Evolutionary conservation across 2,113 vertebrate genomes (phyloP).

Genomic region (Trogon melanurus): DNA sequence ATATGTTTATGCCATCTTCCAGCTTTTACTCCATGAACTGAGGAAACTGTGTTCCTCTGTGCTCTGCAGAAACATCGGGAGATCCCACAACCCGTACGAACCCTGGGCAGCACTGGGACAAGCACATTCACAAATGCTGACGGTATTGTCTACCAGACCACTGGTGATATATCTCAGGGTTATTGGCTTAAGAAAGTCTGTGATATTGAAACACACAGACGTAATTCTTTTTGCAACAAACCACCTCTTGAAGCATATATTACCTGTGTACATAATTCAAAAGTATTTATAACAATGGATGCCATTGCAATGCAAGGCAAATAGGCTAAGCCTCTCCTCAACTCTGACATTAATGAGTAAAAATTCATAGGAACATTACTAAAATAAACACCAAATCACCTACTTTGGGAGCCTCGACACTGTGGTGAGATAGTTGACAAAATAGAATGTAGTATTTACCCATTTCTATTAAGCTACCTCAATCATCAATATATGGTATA

Average conservation of each 20-base stretch:
- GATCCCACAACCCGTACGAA: rapidly evolving
- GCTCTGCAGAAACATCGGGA: not conserved
- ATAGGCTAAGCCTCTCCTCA: not conserved
- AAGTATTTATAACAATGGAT: not conserved
- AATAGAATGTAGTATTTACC: not conserved
- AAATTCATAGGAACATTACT: not conserved
- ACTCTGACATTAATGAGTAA: not conserved
- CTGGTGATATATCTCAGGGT: not conserved
- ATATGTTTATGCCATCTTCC: too few relatives aligned
- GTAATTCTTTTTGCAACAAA: not conserved
- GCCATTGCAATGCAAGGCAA: not conserved
- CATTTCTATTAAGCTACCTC: not conserved
- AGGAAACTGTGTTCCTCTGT: not conserved
- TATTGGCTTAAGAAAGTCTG: not conserved
- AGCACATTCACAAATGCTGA: not conserved
- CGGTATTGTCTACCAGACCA: not conserved
- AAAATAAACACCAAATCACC: not conserved
- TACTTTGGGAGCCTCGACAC: not conserved
- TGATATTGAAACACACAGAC: not conserved
- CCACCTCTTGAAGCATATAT: rapidly evolving
- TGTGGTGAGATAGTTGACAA: not conserved
- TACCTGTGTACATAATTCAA: not conserved
- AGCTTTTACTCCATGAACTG: not conserved
- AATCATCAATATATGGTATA: not conserved
- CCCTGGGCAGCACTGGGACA: not conserved